Evolutionary conservation across 2,113 vertebrate species (phyloP).

Genomic region (Menidia beryllina): DNA sequence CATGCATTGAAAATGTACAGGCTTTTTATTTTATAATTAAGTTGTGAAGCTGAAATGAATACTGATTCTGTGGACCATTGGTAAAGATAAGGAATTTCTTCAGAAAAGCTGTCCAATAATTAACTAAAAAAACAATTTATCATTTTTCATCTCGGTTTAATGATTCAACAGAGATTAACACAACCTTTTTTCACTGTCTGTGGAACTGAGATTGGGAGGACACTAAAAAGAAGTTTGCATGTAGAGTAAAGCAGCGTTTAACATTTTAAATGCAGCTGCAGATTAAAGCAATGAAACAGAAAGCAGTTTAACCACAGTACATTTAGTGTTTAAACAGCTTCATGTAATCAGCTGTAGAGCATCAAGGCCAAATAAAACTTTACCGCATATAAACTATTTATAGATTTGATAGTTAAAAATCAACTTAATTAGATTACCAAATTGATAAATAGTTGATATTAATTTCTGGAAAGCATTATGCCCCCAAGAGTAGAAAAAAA

Average conservation of each 20-base stretch:
- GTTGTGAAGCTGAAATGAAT: constrained; percentile 16
- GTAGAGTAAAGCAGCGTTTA: constrained; percentile 15
- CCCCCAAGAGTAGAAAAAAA: constrained; percentile 11
- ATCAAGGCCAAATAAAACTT: constrained; percentile 38
- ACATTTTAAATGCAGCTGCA: constrained; percentile 31
- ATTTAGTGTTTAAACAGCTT: too few species aligned
- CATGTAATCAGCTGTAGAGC: too few species aligned
- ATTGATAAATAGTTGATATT: constrained; percentile 53
- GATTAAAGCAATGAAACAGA: constrained; percentile 29
- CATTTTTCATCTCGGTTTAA: background rate
- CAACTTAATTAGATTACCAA: constrained; percentile 55
- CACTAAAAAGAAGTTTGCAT: constrained; percentile 3
- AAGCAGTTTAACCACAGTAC: constrained; percentile 31
- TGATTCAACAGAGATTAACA: too few species aligned
- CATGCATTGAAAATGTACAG: constrained; percentile 16
- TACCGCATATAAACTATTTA: constrained; percentile 67
- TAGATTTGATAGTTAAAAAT: constrained; percentile 60
- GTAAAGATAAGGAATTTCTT: background rate
- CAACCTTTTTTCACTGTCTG: too few species aligned
- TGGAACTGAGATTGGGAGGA: constrained; percentile 20
- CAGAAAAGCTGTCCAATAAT: background rate
- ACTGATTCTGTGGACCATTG: background rate
- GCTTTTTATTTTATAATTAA: background rate
- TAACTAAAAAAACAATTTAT: background rate
- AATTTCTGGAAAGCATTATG: constrained; percentile 32